Percentiles rank a stretch among this genome's conserved stretches.
Conservation (phyloP, 2,888 invertebrate species). For the Geotrupes spiniger region DNA sequence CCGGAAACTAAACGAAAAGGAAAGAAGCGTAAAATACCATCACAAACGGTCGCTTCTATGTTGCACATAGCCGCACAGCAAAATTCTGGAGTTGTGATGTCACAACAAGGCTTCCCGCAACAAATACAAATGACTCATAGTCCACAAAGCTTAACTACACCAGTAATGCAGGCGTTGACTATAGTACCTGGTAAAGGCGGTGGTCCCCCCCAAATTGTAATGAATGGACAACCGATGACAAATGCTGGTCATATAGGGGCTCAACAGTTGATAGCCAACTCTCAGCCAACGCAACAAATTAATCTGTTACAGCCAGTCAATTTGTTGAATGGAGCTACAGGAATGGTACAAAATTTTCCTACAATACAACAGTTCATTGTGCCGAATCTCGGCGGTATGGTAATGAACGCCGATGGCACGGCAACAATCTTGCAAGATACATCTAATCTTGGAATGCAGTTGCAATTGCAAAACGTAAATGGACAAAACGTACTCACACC, state of each 20-base stretch:
- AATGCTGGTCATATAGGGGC: conserved; percentile 60
- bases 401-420: conserved; percentile 72
- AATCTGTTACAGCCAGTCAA: conserved; percentile 80
- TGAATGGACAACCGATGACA: conserved; percentile 65
- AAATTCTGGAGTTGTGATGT: conserved; percentile 61
- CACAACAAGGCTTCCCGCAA: conserved; percentile 61
- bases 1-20: conserved; percentile 62
- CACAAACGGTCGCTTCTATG: conserved; percentile 68
- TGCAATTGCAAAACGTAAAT: conserved; percentile 78
- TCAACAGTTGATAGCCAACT: conserved; percentile 65
- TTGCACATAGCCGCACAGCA: conserved; percentile 68
- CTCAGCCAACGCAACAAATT: conserved; percentile 57
- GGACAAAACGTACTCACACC: conserved; percentile 75
- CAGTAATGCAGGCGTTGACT: conserved; percentile 72
- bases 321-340: conserved; percentile 67
- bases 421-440: conserved; percentile 72
- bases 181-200: conserved; percentile 75
- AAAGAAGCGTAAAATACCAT: conserved; percentile 72
- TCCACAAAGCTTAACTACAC: conserved; percentile 65
- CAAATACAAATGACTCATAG: conserved; percentile 69
- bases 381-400: conserved; percentile 76
- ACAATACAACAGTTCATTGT: conserved; percentile 81
- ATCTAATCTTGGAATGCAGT: conserved; percentile 66
- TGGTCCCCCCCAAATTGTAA: conserved; percentile 70
- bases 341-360: conserved; percentile 72